Evolutionary conservation across 2,113 vertebrate genomes (phyloP).

Genomic region (Sylvilagus bachmani): DNA sequence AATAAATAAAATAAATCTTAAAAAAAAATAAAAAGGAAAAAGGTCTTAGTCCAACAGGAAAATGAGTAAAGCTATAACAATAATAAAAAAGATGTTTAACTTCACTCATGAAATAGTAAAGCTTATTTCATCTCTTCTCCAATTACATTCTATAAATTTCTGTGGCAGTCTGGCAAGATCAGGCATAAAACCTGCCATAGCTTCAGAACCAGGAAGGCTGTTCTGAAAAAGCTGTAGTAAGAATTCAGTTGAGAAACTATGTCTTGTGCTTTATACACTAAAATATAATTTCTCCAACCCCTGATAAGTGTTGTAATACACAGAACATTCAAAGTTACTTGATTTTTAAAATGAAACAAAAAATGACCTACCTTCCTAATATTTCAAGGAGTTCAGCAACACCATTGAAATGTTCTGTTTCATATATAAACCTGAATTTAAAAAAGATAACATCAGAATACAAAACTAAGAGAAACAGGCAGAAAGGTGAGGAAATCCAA

Average conservation of each 20-base stretch:
- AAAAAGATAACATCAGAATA: conserved; percentile 63
- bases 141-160: conserved; percentile 5
- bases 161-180: neutral
- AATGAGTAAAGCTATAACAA: too few species aligned
- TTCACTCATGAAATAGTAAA: neutral
- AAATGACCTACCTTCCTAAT: conserved; percentile 90
- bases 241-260: conserved; percentile 54
- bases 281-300: conserved; percentile 25
- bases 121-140: neutral
- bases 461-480: neutral
- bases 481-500: conserved; percentile 23
- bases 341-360: conserved; percentile 54
- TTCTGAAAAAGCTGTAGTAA: neutral
- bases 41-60: too few species aligned
- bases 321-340: conserved; percentile 6
- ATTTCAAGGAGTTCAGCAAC: conserved; percentile 93
- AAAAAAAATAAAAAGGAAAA: too few species aligned
- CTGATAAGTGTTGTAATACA: conserved; percentile 70
- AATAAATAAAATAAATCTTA: too few species aligned
- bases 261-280: conserved; percentile 5
- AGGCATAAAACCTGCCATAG: conserved; percentile 29
- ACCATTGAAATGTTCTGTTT: conserved; percentile 94
- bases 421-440: conserved; percentile 92
- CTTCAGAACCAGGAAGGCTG: conserved; percentile 3
- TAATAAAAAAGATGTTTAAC: too few species aligned